These are phyloP conservation scores for Stichopus horrens DNA, from an alignment of 53 echinoderm and acorn worm species.

Conservation along the genomic window DNA sequence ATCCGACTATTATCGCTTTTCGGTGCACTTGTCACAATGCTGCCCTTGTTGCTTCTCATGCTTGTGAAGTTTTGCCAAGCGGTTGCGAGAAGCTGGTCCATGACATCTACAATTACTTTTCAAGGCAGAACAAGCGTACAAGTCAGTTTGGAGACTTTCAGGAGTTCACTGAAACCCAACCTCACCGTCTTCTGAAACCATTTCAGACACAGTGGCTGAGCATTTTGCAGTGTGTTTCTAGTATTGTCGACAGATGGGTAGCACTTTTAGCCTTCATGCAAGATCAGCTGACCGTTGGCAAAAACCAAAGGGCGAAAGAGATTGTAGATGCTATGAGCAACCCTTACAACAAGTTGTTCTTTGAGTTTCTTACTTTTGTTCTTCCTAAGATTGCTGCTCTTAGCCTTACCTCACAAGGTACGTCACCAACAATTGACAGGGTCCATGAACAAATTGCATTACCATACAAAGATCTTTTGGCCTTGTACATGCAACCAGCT, in stretches of 20 bases:
- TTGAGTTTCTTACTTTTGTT: slow-evolving; percentile 3
- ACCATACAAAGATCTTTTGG: slow-evolving; percentile 13
- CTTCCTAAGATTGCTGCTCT: background rate
- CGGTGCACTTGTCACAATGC: slow-evolving; percentile 1
- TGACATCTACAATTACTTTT: slow-evolving; percentile 31
- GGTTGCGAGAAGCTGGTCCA: slow-evolving; percentile 27
- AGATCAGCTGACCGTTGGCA: background rate
- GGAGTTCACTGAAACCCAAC: slow-evolving; percentile 10
- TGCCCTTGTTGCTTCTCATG: slow-evolving; percentile 11
- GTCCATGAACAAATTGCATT: background rate
- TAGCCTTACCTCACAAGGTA: slow-evolving; percentile 4
- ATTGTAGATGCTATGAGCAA: slow-evolving; percentile 20
- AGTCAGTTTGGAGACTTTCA: slow-evolving; percentile 19
- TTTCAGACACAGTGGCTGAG: slow-evolving; percentile 34
- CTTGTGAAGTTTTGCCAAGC: slow-evolving; percentile 19
- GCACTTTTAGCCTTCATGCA: slow-evolving; percentile 8
- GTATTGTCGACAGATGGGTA: background rate
- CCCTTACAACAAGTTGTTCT: slow-evolving; percentile 21
- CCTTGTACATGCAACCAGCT: slow-evolving; percentile 3
- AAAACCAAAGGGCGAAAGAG: slow-evolving; percentile 1
- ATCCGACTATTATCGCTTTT: slow-evolving; percentile 3
- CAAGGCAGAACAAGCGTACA: slow-evolving; percentile 3
- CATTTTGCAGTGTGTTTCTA: slow-evolving; percentile 5
- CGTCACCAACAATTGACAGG: slow-evolving; percentile 7
- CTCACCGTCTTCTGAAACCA: slow-evolving; percentile 33